phyloP scores from a whole-genome alignment of 64 coral and sea anemone genomes.

The Exaiptasia diaphana region DNA sequence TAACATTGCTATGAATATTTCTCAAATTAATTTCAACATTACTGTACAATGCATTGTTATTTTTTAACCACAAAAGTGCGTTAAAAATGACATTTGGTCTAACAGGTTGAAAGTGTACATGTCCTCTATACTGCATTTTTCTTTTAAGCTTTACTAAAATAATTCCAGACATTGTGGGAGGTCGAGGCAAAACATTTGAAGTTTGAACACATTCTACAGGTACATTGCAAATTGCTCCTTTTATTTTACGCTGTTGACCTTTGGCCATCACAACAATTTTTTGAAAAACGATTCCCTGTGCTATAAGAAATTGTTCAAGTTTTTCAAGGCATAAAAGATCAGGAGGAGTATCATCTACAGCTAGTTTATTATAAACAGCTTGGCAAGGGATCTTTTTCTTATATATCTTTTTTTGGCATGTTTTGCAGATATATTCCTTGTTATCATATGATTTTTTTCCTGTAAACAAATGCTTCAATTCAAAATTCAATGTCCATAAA shows the following conservation, averaged over 20 bases:
- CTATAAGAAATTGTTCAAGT: conserved; percentile 65
- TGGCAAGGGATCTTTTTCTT: conserved; percentile 49
- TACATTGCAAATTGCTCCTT: conserved; percentile 13
- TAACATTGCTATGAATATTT: conserved; percentile 13
- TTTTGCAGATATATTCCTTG: conserved; percentile 59
- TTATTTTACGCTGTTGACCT: conserved; percentile 35
- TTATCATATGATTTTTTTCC: conserved; percentile 23
- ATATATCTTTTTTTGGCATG: conserved; percentile 24
- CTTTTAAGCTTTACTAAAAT: conserved; percentile 46
- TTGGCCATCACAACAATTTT: conserved; percentile 55
- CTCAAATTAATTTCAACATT: conserved; percentile 24
- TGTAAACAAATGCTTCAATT: background rate
- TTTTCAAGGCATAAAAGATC: conserved; percentile 61
- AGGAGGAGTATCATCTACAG: conserved; percentile 45
- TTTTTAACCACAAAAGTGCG: conserved; percentile 37
- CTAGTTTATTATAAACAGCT: conserved; percentile 52
- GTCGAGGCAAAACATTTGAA: background rate
- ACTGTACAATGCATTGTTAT: conserved; percentile 40
- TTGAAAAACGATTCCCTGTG: conserved; percentile 49
- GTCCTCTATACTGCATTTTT: conserved; percentile 29
- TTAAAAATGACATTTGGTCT: conserved; percentile 4
- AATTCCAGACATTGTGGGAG: conserved; percentile 13
- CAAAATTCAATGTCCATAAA: background rate
- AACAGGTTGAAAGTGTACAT: conserved; percentile 54
- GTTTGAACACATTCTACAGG: conserved; percentile 7